Evolutionary conservation across 2,797 vertebrate genomes (phyloP), one percentile per base, ranked within the genome.

Genomic region (Sebastes jordani): DNA sequence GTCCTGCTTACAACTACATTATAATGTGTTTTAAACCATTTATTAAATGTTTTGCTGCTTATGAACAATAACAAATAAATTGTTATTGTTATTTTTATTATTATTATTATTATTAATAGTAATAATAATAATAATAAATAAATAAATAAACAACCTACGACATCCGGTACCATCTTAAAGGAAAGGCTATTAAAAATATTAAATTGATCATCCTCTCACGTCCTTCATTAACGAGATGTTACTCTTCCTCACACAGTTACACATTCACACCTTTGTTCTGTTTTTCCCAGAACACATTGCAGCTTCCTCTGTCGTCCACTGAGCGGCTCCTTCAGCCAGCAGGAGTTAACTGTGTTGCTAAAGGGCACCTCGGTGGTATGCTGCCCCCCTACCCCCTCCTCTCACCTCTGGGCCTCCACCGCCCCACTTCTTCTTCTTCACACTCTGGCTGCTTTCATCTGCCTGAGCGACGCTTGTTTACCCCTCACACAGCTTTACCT

Each of bases 391-490:
- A 38, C 22, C 30, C 32, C 34, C 34, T 69, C 54, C 11, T 36
- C 4, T 63, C 82, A 66, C 87, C 84, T 77, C 88, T 82, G 82
- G 83, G 88, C 87, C 68, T 58, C 81, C 61, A 11, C 22, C 62
- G 80, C 63, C 85, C 91, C 85, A 88, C 82, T 88, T 87, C 27
- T 78, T 74, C 27, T 38, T 38, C 36, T 38, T 38, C 36, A 68
- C 83, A 32, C 83, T 42, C 68, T 18, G 1, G 5, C 71, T 71
- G 71, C 83, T 83, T 88, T 82, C 78, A 74, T 90, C 80, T 23
- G 76, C 34, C 71, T 3, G 78, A 71, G 78, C 13, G 64, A 16
- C 8, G 71, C 83, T 84, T 92, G 88, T 91, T 92, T 89, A 88
- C 90, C 84, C 78, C 76, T 80, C 65, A 2, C 59, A 5, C 27